Evolutionary conservation across 2,888 invertebrate genomes (phyloP), one percentile per base, ranked within the genome.

Genomic region (Idaea straminata): DNA sequence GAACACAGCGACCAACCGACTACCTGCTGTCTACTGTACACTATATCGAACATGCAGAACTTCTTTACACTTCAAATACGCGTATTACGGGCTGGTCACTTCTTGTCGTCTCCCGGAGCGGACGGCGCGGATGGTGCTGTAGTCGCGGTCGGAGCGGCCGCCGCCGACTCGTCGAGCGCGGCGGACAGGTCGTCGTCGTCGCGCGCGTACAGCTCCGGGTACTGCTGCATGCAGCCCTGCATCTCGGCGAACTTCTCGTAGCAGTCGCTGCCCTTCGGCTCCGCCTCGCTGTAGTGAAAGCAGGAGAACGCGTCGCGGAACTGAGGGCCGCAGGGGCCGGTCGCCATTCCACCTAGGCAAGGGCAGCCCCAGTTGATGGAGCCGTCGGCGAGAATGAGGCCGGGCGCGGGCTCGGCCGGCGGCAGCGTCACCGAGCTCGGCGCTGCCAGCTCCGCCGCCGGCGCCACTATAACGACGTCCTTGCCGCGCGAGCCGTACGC

Each of bases 321-420:
- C 85, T 98, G 96, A 15, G 96, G 94, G 0, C 98, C 99, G 85
- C 99, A 99, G 0, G 99, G 99, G 0, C 99, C 99, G 0, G 98
- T 97, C 5, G 98, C 98, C 97, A 99, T 98, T n/a, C 98, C 98
- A 15, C 99, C 99, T 57, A 99, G 94, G 84, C 99, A 99, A 0
- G 99, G 99, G 82, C 99, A 99, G 83, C 96, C 96, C 99, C 99
- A 99, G 91, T 99, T 99, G 73, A 99, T 98, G 69, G 96, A 95
- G 5, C 99, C 99, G 87, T 96, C 96, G 0, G 96, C 93, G 66
- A 97, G 91, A 73, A 99, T 95, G 15, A 98, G 92, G 10, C 98
- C 98, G 61, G 96, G 95, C 66, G 96, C 94, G 0, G 96, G 95
- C 77, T 96, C 96, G 0, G 96, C 94, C 76, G 95, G 95, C 0